A percentile compares a stretch with the other conserved stretches of the same genome.
Evolutionary conservation across 2,797 vertebrate genomes (phyloP).

Genomic region (Sebastes oblongus): DNA sequence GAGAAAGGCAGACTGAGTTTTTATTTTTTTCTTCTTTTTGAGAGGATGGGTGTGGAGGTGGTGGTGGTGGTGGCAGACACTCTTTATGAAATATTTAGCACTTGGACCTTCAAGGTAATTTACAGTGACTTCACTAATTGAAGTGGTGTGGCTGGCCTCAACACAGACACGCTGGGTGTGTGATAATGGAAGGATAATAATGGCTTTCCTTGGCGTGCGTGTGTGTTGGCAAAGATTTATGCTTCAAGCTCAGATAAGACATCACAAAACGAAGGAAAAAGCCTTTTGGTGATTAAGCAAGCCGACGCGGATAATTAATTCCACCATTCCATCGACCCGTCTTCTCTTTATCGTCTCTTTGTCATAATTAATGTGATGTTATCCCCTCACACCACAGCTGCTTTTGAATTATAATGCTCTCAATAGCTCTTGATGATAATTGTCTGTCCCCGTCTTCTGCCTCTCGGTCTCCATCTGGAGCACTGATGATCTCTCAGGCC

Average conservation of each 20-base stretch:
- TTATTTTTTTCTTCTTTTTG: background rate
- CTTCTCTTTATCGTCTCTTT: slow-evolving; percentile 34
- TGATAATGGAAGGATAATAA: slow-evolving; percentile 45
- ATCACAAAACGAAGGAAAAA: background rate
- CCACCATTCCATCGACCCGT: slow-evolving; percentile 7
- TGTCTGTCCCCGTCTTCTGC: background rate
- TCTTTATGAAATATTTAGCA: slow-evolving; percentile 70
- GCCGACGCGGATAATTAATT: slow-evolving; percentile 31
- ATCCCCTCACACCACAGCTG: slow-evolving; percentile 26
- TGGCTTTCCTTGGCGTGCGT: slow-evolving; percentile 3
- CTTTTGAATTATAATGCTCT: slow-evolving; percentile 37
- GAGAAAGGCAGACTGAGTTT: slow-evolving; percentile 16
- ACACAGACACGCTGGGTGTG: slow-evolving; percentile 11
- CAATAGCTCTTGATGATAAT: slow-evolving; percentile 31
- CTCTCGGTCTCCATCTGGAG: slow-evolving; percentile 17
- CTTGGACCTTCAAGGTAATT: slow-evolving; percentile 50
- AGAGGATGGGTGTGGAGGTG: background rate
- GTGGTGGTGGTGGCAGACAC: slow-evolving; percentile 6
- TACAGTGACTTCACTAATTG: slow-evolving; percentile 54
- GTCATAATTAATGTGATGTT: slow-evolving; percentile 62
- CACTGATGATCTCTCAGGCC: slow-evolving; percentile 16
- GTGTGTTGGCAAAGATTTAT: slow-evolving; percentile 23
- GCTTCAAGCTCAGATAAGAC: slow-evolving; percentile 33
- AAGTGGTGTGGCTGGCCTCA: slow-evolving; percentile 20
- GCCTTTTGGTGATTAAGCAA: slow-evolving; percentile 35